Evolutionary conservation across 2,888 invertebrate species (phyloP).

Genomic region (Choreutis nemorana): DNA sequence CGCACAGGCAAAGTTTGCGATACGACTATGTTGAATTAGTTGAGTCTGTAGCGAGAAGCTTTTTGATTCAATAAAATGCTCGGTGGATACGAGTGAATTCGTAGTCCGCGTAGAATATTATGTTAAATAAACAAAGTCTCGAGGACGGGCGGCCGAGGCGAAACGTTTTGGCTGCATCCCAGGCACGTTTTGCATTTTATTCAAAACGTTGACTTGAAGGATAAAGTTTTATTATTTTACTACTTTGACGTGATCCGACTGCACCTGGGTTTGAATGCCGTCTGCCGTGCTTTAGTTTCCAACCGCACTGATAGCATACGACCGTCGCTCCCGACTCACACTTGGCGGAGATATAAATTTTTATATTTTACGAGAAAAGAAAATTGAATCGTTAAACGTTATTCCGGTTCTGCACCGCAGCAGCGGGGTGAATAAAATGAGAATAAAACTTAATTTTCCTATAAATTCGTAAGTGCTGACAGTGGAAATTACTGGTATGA

Average conservation of each 20-base stretch:
- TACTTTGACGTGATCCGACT: constrained; percentile 56
- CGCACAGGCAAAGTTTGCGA: constrained; percentile 13
- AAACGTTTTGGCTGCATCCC: constrained; percentile 54
- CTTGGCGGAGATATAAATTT: constrained; percentile 11
- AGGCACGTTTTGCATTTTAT: constrained; percentile 64
- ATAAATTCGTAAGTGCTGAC: constrained; percentile 14
- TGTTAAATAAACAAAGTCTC: constrained; percentile 34
- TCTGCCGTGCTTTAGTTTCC: too few relatives aligned
- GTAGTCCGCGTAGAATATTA: constrained; percentile 27
- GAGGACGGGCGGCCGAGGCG: constrained; percentile 19
- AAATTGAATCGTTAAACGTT: constrained; percentile 18
- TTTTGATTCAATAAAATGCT: constrained; percentile 33
- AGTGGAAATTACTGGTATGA: constrained; percentile 15
- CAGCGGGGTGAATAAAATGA: constrained; percentile 12
- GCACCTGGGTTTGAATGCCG: constrained; percentile 25
- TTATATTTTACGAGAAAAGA: constrained; percentile 13
- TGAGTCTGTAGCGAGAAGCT: constrained; percentile 19
- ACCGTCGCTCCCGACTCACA: constrained; percentile 1
- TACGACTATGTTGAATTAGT: constrained; percentile 17
- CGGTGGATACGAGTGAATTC: constrained; percentile 27
- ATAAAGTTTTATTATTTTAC: constrained; percentile 65
- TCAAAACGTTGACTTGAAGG: constrained; percentile 62
- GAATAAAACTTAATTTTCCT: constrained; percentile 13
- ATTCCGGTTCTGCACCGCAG: constrained; percentile 12
- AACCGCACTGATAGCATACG: constrained; percentile 6